Evolutionary conservation across 2,113 vertebrate genomes (phyloP).

Genomic region (Marcusenius ussheri): DNA sequence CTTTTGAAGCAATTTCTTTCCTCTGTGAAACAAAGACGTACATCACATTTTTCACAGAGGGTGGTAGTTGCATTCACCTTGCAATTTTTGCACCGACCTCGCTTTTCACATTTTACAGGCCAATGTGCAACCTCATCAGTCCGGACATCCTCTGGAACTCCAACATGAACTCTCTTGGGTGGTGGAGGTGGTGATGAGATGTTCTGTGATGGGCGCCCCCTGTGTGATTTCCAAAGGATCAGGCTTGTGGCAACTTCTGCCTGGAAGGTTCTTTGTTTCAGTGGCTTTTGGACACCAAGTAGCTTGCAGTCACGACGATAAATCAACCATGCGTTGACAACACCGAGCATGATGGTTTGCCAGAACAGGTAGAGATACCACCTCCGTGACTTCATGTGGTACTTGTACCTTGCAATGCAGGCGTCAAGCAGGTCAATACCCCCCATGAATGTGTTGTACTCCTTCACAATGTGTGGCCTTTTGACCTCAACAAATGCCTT

Average conservation of each 20-base stretch:
- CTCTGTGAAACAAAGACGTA: too few species aligned
- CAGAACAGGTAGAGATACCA: constrained; percentile 23
- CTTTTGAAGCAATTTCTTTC: too few species aligned
- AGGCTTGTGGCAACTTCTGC: constrained; percentile 15
- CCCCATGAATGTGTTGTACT: constrained; percentile 6
- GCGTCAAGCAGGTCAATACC: constrained; percentile 20
- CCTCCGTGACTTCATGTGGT: constrained; percentile 17
- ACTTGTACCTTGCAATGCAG: constrained; percentile 20
- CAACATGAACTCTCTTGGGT: too few species aligned
- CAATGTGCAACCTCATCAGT: too few species aligned
- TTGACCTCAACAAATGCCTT: constrained; percentile 11
- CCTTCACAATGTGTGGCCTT: constrained; percentile 23
- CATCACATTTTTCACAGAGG: too few species aligned
- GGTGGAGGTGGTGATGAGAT: too few species aligned
- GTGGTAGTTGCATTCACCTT: too few species aligned
- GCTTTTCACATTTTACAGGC: too few species aligned
- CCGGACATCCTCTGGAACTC: too few species aligned
- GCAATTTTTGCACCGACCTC: too few species aligned
- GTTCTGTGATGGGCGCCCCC: not conserved
- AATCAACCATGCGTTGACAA: constrained; percentile 18
- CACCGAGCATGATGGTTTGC: constrained; percentile 10
- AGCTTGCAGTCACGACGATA: constrained; percentile 2
- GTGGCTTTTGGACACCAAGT: not conserved
- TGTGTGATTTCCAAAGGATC: not conserved
- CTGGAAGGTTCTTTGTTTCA: constrained; percentile 3